Base-by-base conservation (phyloP, 2,113 vertebrate genomes). In the Zosterops japonicus region DNA sequence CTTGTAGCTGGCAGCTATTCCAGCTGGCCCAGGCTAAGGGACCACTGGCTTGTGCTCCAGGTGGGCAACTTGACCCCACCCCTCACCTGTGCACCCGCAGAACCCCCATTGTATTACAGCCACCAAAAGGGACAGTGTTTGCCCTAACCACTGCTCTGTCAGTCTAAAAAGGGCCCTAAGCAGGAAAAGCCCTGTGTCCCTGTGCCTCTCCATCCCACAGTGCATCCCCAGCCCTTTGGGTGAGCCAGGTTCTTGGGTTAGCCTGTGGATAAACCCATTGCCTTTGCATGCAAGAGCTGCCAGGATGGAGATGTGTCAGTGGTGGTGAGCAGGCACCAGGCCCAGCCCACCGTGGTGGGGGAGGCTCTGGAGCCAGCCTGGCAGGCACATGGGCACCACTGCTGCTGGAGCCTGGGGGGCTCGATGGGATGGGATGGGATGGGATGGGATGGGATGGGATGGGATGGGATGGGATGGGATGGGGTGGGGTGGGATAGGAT, bases 281-380 rank as follows among this genome's bases (percentile, higher is more conserved):
- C 53, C 68, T 72, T 18, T 1, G 3, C 27, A 11, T 14, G n/a
- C 19, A 39, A 5, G 72, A 33, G 21, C 44, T 93, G 55, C 39
- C 57, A 79, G 44, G 50, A 25, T 5, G 23, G 49, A 35, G 31
- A 35, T 5, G 33, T 6, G 4, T 20, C 71, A 46, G 52, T 31
- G 77, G 28, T 36, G 39, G 23, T 52, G 46, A 91, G 72, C 3
- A 1, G 55, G 46, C 1, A 3, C 2, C 13, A 42, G 52, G 13
- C 9, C 64, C 33, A 8, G 39, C 36, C 42, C 5, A 7, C 5
- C 0, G 1, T 21, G 50, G 2, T 41, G 35, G 52, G 29, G 6
- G 19, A 68, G 42, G 49, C 63, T 39, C 70, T 47, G 83, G 83
- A 35, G 67, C 21, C 14, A 42, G 64, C 59, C 31, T 20, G 19